Evolutionary conservation across 2,888 invertebrate genomes (phyloP).

Genomic region (Macaria notata): DNA sequence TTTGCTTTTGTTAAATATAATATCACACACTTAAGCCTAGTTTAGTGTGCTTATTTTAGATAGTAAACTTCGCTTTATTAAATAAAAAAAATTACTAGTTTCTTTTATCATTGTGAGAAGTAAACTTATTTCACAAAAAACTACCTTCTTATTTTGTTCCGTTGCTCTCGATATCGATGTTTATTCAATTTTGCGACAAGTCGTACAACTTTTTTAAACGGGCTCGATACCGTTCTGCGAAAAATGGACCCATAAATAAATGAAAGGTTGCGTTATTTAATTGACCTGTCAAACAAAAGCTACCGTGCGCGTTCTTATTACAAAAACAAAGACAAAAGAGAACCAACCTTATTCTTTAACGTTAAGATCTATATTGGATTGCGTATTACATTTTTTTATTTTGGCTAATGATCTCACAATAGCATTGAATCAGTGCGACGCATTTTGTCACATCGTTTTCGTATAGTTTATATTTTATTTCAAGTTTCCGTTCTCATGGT

Average conservation of each 20-base stretch:
- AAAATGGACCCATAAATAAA: conserved; percentile 38
- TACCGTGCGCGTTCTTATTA: conserved; percentile 21
- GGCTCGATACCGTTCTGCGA: conserved; percentile 20
- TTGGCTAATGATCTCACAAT: conserved; percentile 29
- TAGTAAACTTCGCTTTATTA: no score
- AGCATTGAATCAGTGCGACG: conserved; percentile 52
- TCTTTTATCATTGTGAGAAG: no score
- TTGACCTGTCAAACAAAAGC: conserved; percentile 41
- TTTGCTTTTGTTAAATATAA: no score
- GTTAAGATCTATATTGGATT: conserved; percentile 3
- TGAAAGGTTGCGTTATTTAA: conserved; percentile 38
- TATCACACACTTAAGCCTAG: no score
- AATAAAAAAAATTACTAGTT: no score
- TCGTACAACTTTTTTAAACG: conserved; percentile 4
- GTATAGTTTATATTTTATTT: conserved; percentile 51
- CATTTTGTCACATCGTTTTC: conserved; percentile 59
- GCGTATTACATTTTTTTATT: conserved; percentile 21
- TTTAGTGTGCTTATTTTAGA: no score
- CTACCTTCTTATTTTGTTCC: no score
- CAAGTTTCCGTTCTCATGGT: conserved; percentile 56
- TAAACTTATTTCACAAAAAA: no score
- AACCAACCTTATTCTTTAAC: neutral
- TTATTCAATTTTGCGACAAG: neutral
- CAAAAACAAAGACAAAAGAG: neutral
- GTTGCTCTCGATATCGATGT: neutral